A percentile compares a stretch with the other conserved stretches of the same genome.
phyloP scores from a whole-genome alignment of 2,797 vertebrate species.

The Melanotaenia nigrans region DNA sequence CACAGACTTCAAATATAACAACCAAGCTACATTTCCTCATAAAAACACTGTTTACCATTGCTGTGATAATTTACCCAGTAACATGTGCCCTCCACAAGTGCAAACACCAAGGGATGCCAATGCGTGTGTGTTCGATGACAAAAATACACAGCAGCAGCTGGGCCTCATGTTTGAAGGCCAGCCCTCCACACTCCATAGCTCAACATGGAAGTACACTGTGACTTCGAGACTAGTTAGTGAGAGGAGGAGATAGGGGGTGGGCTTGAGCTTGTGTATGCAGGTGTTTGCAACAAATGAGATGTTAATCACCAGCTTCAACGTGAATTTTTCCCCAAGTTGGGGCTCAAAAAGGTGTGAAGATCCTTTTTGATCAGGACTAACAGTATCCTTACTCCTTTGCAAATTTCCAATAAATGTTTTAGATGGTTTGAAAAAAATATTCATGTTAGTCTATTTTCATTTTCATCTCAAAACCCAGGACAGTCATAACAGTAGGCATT shows the following conservation, averaged over 20 bases:
- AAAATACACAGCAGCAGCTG: constrained; percentile 80
- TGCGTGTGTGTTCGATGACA: constrained; percentile 74
- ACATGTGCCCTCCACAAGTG: constrained; percentile 81
- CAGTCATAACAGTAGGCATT: background rate
- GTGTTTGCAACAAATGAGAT: constrained; percentile 79
- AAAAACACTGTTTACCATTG: constrained; percentile 80
- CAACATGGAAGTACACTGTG: constrained; percentile 77
- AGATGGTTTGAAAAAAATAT: background rate
- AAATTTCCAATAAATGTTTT: constrained; percentile 9
- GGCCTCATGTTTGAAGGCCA: constrained; percentile 75
- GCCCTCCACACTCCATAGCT: constrained; percentile 72
- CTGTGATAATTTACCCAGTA: constrained; percentile 82
- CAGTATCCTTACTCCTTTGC: background rate
- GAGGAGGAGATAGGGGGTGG: constrained; percentile 72
- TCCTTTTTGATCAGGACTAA: constrained; percentile 23
- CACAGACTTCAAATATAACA: constrained; percentile 75
- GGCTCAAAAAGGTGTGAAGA: background rate
- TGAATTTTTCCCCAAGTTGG: constrained; percentile 20
- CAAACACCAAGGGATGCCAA: constrained; percentile 76
- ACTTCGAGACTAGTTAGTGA: constrained; percentile 75
- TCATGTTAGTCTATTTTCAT: background rate
- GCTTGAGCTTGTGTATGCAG: constrained; percentile 75
- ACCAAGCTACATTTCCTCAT: constrained; percentile 68
- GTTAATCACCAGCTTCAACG: constrained; percentile 64
- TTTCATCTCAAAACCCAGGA: background rate